Percentiles rank a stretch among this genome's conserved stretches.
phyloP scores from a whole-genome alignment of 1,140 invertebrate genomes.

The Zelostemma sp. region DNA sequence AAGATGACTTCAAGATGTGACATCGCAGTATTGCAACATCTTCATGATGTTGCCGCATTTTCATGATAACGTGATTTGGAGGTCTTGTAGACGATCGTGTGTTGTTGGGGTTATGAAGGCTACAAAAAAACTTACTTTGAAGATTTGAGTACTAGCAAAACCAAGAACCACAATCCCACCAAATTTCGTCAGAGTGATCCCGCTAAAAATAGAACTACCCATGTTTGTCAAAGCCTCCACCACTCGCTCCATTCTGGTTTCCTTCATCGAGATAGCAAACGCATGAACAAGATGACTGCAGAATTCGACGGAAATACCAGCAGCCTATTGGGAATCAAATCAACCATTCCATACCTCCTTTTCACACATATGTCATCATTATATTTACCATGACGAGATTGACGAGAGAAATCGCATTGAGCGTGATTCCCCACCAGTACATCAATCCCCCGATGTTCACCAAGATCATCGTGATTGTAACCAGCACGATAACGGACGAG shows the following conservation, averaged over 20 bases:
- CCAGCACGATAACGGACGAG: slow-evolving; percentile 79
- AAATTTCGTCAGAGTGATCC: slow-evolving; percentile 97
- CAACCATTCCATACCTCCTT: slow-evolving; percentile 76
- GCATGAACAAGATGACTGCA: slow-evolving; percentile 96
- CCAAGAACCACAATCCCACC: slow-evolving; percentile 94
- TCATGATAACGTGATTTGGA: too few relatives aligned
- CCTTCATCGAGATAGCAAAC: slow-evolving; percentile 94
- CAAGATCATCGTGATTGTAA: slow-evolving; percentile 95
- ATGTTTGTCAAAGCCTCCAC: too few relatives aligned
- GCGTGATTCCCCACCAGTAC: slow-evolving; percentile 96
- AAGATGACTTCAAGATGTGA: too few relatives aligned
- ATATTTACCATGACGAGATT: slow-evolving; percentile 95
- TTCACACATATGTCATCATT: background rate
- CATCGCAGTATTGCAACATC: too few relatives aligned
- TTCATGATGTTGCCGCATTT: too few relatives aligned
- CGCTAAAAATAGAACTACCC: slow-evolving; percentile 95
- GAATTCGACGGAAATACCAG: too few relatives aligned
- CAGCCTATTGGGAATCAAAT: too few relatives aligned
- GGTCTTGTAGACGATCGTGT: too few relatives aligned
- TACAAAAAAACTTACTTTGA: too few relatives aligned
- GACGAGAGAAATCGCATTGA: slow-evolving; percentile 97
- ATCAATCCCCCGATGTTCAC: slow-evolving; percentile 97
- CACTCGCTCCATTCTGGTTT: too few relatives aligned
- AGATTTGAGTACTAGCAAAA: slow-evolving; percentile 97
- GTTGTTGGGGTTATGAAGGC: too few relatives aligned